Base-by-base conservation (phyloP, 2,113 vertebrate genomes). In the Cinclus cinclus region DNA sequence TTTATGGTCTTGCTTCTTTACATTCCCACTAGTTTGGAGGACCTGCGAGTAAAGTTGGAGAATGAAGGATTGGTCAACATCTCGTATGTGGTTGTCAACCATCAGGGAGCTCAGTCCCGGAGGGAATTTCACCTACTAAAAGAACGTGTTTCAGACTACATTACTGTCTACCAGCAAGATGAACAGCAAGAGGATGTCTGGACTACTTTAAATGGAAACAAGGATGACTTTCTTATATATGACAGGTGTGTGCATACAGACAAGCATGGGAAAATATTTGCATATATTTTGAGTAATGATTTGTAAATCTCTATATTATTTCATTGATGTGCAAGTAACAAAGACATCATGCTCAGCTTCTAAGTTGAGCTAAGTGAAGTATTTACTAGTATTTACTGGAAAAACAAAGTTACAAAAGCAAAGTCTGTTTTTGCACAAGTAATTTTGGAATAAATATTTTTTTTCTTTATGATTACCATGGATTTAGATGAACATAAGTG, bases 171-270 rank as follows among this genome's bases (percentile, higher is more conserved):
- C 96, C 98, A 98, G 88, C 99, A 99, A 97, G 96, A 97, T 4
- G 91, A 96, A 35, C 87, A 97, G 2, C 98, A 99, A 92, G 75
- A 95, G 25, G 99, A 99, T 92, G 97, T 99, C 55, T 99, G 99
- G 99, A 96, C 97, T 86, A 78, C 94, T 25, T 97, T 99, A 96
- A 97, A 97, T 23, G 99, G 98, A 94, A 96, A 93, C 24, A 99
- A 99, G 92, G 98, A 99, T 76, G 99, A 99, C 97, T 98, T 99
- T 92, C 89, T 99, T 64, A 98, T 99, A 92, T 99, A 99, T 79
- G 99, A 99, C 97, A 99, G 99, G 99, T 99, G 27, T 86, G 98
- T 95, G 27, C 59, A 74, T 85, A 69, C 49, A 68, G 33, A 25
- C 21, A 19, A 60, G 74, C 21, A 46, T 49, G n/a, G 30, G 37